Evolutionary conservation across 2,888 invertebrate genomes (phyloP), one percentile per base, ranked within the genome.

Genomic region (Lymantria dispar): DNA sequence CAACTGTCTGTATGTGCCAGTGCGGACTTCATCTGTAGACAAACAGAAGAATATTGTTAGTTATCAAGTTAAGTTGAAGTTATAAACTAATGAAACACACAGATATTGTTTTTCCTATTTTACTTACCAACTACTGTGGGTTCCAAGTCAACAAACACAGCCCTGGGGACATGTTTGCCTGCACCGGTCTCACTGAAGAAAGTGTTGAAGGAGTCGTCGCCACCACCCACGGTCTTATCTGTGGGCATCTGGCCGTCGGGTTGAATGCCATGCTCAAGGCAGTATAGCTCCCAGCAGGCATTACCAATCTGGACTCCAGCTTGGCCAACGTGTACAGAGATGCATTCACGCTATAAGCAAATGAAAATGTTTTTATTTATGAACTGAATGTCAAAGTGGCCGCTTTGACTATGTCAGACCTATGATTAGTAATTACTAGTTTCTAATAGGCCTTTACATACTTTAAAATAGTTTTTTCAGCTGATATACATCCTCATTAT

Each of bases 121-220:
- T 64, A 73, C 90, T 74, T 48, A 91, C 90, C 90, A 60, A 98
- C 98, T 74, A 98, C 98, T 65, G 98, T 98, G 56, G 98, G 98
- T 89, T 98, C 98, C 82, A 99, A 92, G 87, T 99, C 98, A 10
- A 98, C 98, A 78, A 98, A 98, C 51, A 98, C 97, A 40, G 96
- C 98, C 70, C 98, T 93, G 45, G 98, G 98, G 9, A 98, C 98
- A 81, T 99, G 98, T 80, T 98, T 98, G 76, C 98, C 98, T 41
- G 97, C 96, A 48, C 97, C 97, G 52, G 98, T 98, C 90, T 98
- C 98, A 72, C 95, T 95, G 94, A 97, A 97, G 94, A 97, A 97
- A 78, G 97, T 98, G 92, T 98, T 98, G 93, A 98, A 98, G 55
- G 97, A 97, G 90, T 98, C 98, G 78, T 98, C 98, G 52, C 97